Evolutionary conservation across 2,888 invertebrate species (phyloP), one percentile per base, ranked within the genome.

Genomic region (Rhaphigaster nebulosa): DNA sequence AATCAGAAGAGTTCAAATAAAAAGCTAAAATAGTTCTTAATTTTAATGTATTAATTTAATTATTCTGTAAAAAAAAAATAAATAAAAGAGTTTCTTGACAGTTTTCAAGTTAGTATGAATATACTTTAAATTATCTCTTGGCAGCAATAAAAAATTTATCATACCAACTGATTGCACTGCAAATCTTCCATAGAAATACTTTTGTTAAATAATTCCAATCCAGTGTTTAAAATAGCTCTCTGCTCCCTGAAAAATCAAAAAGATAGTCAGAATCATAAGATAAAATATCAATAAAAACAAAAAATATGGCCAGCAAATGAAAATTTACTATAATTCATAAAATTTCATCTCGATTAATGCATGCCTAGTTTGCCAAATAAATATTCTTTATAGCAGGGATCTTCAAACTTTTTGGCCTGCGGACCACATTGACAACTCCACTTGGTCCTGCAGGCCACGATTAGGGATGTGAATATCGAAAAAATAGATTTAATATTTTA

Each of bases 191-290:
- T 50, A n/a, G 54, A 23, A 50, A 88, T 88, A 18, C 50, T 54
- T n/a, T 50, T 88, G 41, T 54, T 34, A 50, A 88, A 54, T 34
- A 88, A 18, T 56, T 88, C 88, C 29, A 88, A 60, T 54, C 88
- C 88, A 56, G 12, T 54, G 26, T 50, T 38, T 29, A 88, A 54
- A n/a, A 88, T 23, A 88, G 38, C 8, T 38, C 38, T 88, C 50
- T 88, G 88, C 29, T 54, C 56, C 26, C 88, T 88, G 34, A 56
- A 88, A 88, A 88, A 54, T 34, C 20, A 8, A 76, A 38, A 76
- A 8, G 8, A 20, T 76, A 38, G 34, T 76, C 18, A 76, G 38
- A 76, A 38, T 38, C 20, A 20, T 8, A 12, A 29, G 38, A 18
- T 1, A 76, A 34, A 76, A 38, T 1, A 76, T 38, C 34, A 38